These are phyloP conservation scores for Rhea pennata DNA, from an alignment of 2,113 vertebrate genomes.

Conservation along the genomic window DNA sequence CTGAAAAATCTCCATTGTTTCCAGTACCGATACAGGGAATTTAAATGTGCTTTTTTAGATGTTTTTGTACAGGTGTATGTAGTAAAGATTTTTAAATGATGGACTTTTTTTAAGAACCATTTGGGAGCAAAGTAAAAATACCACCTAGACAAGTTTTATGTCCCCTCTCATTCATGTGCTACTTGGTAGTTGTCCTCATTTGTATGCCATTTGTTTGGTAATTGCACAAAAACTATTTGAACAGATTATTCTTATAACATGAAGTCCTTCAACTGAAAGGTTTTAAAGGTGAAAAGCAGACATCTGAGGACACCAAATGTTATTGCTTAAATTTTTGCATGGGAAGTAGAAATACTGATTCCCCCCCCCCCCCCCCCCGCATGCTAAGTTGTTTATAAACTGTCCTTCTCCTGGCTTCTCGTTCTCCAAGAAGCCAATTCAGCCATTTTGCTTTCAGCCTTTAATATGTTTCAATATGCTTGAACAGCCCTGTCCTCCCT, in stretches of 20 bases:
- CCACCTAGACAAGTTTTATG: neutral
- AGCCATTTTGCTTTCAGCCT: neutral
- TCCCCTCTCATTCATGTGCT: neutral
- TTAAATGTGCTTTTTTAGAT: neutral
- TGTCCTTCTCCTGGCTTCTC: neutral
- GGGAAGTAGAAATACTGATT: neutral
- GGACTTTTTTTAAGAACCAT: neutral
- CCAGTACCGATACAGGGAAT: neutral
- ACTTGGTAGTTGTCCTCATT: neutral
- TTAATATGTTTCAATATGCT: neutral
- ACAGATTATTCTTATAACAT: neutral
- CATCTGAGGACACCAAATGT: neutral
- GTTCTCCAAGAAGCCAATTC: neutral
- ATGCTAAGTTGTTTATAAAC: neutral
- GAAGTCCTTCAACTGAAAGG: neutral
- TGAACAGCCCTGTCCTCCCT: neutral
- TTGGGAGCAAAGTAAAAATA: neutral
- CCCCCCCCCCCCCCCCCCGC: neutral
- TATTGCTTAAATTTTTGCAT: neutral
- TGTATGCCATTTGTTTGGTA: neutral
- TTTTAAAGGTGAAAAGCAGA: neutral
- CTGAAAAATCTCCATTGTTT: neutral
- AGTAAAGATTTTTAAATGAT: neutral
- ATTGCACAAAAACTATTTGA: neutral
- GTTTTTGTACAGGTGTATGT: neutral